A percentile compares a stretch with the other conserved stretches of the same genome.
Evolutionary conservation across 2,113 vertebrate genomes (phyloP).

Genomic region (Halichoerus grypus): DNA sequence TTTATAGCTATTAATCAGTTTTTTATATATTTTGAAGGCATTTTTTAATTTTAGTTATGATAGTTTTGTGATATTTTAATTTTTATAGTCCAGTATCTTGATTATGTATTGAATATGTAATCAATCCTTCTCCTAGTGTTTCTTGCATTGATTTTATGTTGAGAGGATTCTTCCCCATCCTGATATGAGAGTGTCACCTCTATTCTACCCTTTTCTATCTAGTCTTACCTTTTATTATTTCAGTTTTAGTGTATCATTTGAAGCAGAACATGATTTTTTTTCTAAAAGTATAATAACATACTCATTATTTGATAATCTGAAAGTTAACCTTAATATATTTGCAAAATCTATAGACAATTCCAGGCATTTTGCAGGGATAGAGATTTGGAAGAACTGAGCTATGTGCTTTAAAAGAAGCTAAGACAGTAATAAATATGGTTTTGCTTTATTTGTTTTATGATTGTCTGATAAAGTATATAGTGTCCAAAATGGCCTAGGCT

Average conservation of each 20-base stretch:
- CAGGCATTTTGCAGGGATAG: background rate
- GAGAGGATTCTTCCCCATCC: background rate
- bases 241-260: background rate
- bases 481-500: constrained; percentile 6
- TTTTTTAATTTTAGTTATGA: constrained; percentile 42
- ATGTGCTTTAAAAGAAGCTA: background rate
- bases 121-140: background rate
- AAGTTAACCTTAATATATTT: constrained; percentile 31
- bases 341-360: constrained; percentile 39
- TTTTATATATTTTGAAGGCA: constrained; percentile 34
- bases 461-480: background rate
- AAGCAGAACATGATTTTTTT: background rate
- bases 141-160: constrained; percentile 38
- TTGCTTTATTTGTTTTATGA: constrained; percentile 55
- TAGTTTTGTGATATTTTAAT: constrained; percentile 3
- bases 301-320: constrained; percentile 39
- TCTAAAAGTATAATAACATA: constrained; percentile 31
- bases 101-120: background rate
- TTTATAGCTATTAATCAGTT: background rate
- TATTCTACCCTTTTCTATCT: background rate
- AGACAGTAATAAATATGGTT: background rate
- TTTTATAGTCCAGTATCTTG: background rate
- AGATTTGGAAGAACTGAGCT: constrained; percentile 12
- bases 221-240: constrained; percentile 20
- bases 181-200: background rate